A percentile compares a stretch with the other conserved stretches of the same genome.
Evolutionary conservation across 2,888 invertebrate genomes (phyloP).

Genomic region (Pseudococcus viburni): DNA sequence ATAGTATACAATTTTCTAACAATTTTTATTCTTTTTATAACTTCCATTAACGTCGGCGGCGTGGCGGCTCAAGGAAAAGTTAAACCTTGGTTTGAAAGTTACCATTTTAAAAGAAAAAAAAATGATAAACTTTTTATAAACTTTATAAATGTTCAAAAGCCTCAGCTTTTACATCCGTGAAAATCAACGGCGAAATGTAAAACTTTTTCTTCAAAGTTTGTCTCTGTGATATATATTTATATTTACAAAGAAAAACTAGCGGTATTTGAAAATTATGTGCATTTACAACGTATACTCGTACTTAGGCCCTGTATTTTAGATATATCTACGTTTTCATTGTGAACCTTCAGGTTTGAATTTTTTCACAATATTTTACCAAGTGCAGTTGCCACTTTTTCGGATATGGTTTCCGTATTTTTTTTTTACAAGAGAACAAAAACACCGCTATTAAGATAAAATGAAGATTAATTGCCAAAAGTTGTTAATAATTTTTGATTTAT

Average conservation of each 20-base stretch:
- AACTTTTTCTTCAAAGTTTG: slow-evolving; percentile 45
- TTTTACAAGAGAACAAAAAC: neutral
- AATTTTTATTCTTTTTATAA: slow-evolving; percentile 37
- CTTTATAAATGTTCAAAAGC: slow-evolving; percentile 49
- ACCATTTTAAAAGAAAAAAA: slow-evolving; percentile 13
- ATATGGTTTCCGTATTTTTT: neutral
- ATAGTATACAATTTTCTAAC: slow-evolving; percentile 23
- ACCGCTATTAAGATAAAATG: neutral
- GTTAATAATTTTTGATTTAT: slow-evolving; percentile 34
- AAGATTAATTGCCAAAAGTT: slow-evolving; percentile 18
- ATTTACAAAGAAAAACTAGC: slow-evolving; percentile 48
- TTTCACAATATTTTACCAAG: neutral
- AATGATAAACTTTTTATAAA: slow-evolving; percentile 54
- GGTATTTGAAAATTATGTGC: slow-evolving; percentile 25
- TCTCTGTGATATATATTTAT: slow-evolving; percentile 31
- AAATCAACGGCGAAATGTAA: slow-evolving; percentile 45
- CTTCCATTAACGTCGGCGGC: slow-evolving; percentile 20
- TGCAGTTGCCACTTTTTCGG: neutral
- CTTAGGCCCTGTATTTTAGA: neutral
- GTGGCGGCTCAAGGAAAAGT: neutral
- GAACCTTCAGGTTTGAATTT: neutral
- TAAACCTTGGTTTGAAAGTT: slow-evolving; percentile 37
- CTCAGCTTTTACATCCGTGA: slow-evolving; percentile 51
- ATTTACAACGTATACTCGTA: neutral
- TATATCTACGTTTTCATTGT: neutral